phyloP scores from a whole-genome alignment of 2,113 vertebrate genomes.

The Athene noctua region DNA sequence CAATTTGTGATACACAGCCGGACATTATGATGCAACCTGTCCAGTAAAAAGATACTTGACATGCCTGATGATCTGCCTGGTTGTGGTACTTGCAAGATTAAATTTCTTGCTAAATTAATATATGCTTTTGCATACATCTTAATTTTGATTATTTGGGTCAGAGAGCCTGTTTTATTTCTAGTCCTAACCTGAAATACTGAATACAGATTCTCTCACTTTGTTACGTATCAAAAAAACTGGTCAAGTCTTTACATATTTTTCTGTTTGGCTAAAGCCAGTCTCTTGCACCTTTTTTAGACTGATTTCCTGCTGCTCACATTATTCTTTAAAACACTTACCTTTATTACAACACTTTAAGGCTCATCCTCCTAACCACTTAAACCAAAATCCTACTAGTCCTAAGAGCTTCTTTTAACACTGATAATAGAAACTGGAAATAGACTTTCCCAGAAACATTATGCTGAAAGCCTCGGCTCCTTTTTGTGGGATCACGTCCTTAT shows the following conservation, averaged over 20 bases:
- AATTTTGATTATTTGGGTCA: background rate
- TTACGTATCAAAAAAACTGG: background rate
- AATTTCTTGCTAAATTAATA: background rate
- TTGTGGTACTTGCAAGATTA: background rate
- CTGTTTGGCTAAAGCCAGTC: background rate
- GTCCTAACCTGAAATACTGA: background rate
- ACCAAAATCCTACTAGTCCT: background rate
- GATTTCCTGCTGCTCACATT: background rate
- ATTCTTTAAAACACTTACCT: background rate
- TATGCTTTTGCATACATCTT: background rate
- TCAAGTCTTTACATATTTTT: background rate
- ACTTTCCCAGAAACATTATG: background rate
- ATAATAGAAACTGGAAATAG: background rate
- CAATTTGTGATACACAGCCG: fast-evolving
- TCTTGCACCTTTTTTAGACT: background rate
- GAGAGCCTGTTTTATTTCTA: background rate
- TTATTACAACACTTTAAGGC: background rate
- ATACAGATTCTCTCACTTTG: background rate
- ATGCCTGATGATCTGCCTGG: background rate
- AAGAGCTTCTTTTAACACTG: background rate
- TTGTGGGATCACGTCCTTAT: background rate
- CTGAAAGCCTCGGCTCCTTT: background rate
- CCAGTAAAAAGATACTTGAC: background rate
- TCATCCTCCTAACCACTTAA: background rate
- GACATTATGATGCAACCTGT: background rate